Percentiles rank a stretch among this genome's conserved stretches.
Evolutionary conservation across 2,797 vertebrate species (phyloP).

Genomic region (Lithobates sylvaticus): DNA sequence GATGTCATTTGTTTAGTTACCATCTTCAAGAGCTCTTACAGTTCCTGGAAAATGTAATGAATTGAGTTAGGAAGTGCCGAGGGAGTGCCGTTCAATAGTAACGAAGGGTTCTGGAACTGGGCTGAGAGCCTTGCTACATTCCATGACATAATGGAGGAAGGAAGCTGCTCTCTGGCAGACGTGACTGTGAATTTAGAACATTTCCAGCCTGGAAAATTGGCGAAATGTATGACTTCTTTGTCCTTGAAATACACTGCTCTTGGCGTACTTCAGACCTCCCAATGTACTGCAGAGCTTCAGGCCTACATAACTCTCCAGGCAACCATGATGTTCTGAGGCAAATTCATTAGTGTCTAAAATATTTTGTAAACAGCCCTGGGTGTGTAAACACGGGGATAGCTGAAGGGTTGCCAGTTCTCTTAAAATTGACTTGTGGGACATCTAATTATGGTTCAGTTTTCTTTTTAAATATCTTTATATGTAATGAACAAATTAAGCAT

Average conservation of each 20-base stretch:
- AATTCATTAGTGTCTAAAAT: neutral
- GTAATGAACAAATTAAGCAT: too few species aligned
- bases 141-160: constrained; percentile 31
- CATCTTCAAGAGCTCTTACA: neutral
- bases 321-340: neutral
- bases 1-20: constrained; percentile 32
- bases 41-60: constrained; percentile 36
- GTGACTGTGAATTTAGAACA: neutral
- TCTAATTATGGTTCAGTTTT: neutral
- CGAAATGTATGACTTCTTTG: neutral
- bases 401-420: neutral
- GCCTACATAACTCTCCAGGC: neutral
- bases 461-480: too few species aligned
- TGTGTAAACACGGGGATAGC: neutral
- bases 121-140: neutral
- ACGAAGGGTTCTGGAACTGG: neutral
- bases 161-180: constrained; percentile 42
- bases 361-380: neutral
- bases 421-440: neutral
- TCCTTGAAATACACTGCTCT: neutral
- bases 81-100: neutral
- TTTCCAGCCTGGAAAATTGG: constrained; percentile 47
- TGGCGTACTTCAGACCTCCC: neutral
- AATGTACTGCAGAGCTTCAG: neutral
- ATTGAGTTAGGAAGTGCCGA: constrained; percentile 20